phyloP scores from a whole-genome alignment of 2,888 invertebrate genomes.

The Keiferia lycopersicella region DNA sequence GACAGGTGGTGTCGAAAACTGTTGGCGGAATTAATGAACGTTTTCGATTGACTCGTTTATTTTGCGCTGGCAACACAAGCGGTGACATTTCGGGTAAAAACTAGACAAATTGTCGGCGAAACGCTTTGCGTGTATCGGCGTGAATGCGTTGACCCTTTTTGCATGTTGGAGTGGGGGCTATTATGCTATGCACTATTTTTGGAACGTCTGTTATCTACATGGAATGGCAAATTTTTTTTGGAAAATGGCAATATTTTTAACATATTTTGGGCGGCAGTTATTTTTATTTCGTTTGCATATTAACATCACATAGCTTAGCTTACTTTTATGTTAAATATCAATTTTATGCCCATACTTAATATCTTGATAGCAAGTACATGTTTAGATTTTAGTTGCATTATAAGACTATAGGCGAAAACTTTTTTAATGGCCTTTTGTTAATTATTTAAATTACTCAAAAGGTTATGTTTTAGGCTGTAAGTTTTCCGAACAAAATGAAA shows the following conservation, averaged over 20 bases:
- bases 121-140: constrained; percentile 8
- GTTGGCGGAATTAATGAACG: constrained; percentile 26
- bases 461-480: no score
- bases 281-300: not conserved
- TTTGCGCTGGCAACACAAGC: constrained; percentile 15
- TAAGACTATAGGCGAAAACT: no score
- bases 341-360: no score
- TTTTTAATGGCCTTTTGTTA: no score
- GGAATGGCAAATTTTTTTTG: not conserved
- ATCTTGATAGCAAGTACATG: no score
- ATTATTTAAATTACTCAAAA: no score
- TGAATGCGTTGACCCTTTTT: constrained; percentile 13
- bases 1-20: constrained; percentile 40
- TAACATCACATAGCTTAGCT: not conserved
- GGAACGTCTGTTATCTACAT: not conserved
- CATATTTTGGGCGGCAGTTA: not conserved
- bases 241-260: not conserved
- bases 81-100: constrained; percentile 12
- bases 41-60: constrained; percentile 26
- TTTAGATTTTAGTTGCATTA: no score
- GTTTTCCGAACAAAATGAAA: no score
- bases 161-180: not conserved
- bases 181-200: not conserved
- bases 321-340: not conserved
- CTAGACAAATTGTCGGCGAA: constrained; percentile 18